Evolutionary conservation across 64 coral and sea anemone species (phyloP), one percentile per base, ranked within the genome.

Genomic region (Acropora tenuis): DNA sequence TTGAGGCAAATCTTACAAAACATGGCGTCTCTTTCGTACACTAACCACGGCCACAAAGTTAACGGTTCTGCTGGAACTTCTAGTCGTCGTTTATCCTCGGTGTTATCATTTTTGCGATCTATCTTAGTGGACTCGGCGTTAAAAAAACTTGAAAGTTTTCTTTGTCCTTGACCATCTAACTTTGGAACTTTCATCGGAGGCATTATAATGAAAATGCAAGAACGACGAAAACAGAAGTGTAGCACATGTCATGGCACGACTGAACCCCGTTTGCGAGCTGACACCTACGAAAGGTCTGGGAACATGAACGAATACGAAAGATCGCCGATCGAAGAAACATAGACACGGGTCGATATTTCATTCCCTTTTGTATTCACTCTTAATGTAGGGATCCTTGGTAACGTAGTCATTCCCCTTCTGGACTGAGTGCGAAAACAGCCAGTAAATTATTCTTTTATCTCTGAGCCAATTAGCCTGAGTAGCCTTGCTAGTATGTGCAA

Each of bases 21-120:
- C 17, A 40, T 74, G 71, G 71, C 71, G 16, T 74, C 71, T 74
- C n/a, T 43, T 30, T 74, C 71, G n/a, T 3, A 74, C 71, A 74
- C 71, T 74, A 1, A 30, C 71, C n/a, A 74, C 41, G 71, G 71
- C 71, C 71, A 74, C 41, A 74, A 74, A 74, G 71, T 74, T 74
- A 74, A 10, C 30, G 30, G 20, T 74, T 74, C n/a, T 20, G 11
- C 41, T 40, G 71, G 71, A 74, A 74, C n/a, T 74, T 74, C 71
- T 30, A 41, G 71, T 74, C 41, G 30, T 74, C n/a, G 40, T 74
- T 55, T 55, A 55, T 9, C 0, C 52, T 74, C n/a, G n/a, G 17
- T 43, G 71, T 74, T 74, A 40, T 74, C n/a, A 74, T 41, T 40
- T 74, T 74, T 15, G 59, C 1, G 59, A 63, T 18, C 15, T 13